Evolutionary conservation across 37 sponge, comb jelly and placozoan genomes (phyloP).

Genomic region (Cliona cf. orientalis): DNA sequence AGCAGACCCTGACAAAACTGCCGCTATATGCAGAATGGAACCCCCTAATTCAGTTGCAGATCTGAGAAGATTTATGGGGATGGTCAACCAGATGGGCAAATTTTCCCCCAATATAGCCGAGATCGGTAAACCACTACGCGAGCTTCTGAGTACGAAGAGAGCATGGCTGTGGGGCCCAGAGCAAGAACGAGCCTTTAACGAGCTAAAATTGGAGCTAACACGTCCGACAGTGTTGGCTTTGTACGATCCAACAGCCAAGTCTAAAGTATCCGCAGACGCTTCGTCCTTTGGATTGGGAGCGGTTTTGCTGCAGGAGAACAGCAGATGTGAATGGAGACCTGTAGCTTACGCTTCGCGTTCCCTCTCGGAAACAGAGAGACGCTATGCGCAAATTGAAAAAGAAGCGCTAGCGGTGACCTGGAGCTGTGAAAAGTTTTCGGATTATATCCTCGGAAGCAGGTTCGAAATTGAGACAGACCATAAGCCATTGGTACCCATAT

Average conservation of each 20-base stretch:
- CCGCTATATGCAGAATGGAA: slow-evolving; percentile 6
- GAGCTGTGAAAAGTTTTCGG: slow-evolving; percentile 30
- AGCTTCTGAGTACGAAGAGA: slow-evolving; percentile 32
- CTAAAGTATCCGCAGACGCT: slow-evolving; percentile 54
- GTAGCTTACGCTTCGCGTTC: slow-evolving; percentile 53
- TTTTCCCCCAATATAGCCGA: slow-evolving; percentile 52
- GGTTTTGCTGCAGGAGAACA: slow-evolving; percentile 20
- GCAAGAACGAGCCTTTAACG: slow-evolving; percentile 32
- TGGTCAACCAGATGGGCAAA: slow-evolving; percentile 57
- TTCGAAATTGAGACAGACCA: slow-evolving; percentile 49
- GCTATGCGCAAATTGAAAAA: slow-evolving; percentile 58
- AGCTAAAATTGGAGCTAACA: slow-evolving; percentile 35
- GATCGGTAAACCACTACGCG: slow-evolving; percentile 43
- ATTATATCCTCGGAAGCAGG: slow-evolving; percentile 33
- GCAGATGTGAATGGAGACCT: slow-evolving; percentile 39
- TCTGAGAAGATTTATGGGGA: slow-evolving; percentile 46
- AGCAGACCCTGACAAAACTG: slow-evolving; percentile 58
- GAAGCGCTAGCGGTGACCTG: slow-evolving; percentile 42
- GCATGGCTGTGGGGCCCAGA: slow-evolving; percentile 44
- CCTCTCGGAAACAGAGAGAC: slow-evolving; percentile 37
- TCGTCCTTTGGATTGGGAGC: slow-evolving; percentile 50
- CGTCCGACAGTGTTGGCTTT: slow-evolving; percentile 33
- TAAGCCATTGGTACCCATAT: slow-evolving; percentile 46
- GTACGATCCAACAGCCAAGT: slow-evolving; percentile 24
- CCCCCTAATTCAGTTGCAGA: slow-evolving; percentile 1